Percentiles rank a stretch among this genome's conserved stretches.
These are phyloP conservation scores for Anoplophora glabripennis DNA, from an alignment of 1,140 invertebrate genomes.

Conservation along the genomic window DNA sequence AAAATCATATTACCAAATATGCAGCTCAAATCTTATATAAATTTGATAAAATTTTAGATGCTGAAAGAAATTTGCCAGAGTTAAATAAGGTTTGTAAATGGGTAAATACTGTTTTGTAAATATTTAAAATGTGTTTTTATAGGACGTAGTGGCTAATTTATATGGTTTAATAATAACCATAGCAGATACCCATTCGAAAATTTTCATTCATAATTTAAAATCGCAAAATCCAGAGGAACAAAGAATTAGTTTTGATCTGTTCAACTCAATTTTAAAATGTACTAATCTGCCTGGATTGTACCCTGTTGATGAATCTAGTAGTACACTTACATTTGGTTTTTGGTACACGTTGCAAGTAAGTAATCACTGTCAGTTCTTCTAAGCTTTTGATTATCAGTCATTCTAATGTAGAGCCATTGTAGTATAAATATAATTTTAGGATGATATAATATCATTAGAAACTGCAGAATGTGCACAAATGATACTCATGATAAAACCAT, in stretches of 20 bases:
- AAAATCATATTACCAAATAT: slow-evolving; percentile 38
- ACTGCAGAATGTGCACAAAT: slow-evolving; percentile 52
- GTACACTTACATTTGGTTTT: slow-evolving; percentile 80
- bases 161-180: slow-evolving; percentile 63
- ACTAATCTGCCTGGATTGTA: slow-evolving; percentile 77
- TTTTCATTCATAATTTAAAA: slow-evolving; percentile 57
- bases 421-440: slow-evolving; percentile 49
- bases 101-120: neutral
- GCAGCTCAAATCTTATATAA: slow-evolving; percentile 43
- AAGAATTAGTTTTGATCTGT: slow-evolving; percentile 49
- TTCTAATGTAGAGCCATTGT: no score
- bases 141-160: slow-evolving; percentile 56
- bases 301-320: slow-evolving; percentile 79
- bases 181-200: slow-evolving; percentile 63
- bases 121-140: neutral
- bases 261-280: slow-evolving; percentile 63
- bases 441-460: slow-evolving; percentile 59
- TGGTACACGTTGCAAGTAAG: slow-evolving; percentile 85
- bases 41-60: slow-evolving; percentile 45
- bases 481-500: slow-evolving; percentile 57
- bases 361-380: no score
- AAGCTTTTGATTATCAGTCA: no score
- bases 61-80: slow-evolving; percentile 35
- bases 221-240: slow-evolving; percentile 48
- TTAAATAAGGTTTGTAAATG: slow-evolving; percentile 39